Base-by-base conservation (phyloP, 2,888 invertebrate species). In the Gymnocheta viridis region DNA sequence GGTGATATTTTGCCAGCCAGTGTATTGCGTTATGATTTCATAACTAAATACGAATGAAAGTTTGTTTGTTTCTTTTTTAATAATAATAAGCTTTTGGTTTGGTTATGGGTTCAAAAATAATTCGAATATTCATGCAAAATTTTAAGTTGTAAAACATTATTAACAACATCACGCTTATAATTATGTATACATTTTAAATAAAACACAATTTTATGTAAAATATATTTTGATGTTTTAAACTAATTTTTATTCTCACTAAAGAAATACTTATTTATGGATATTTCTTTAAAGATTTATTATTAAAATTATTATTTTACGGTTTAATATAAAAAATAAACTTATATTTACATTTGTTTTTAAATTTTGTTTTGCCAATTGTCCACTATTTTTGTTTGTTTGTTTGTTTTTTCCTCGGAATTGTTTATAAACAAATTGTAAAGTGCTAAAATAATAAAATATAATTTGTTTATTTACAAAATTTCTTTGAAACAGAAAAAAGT, bases 11-110 rank as follows among this genome's bases (percentile, higher is more conserved):
- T 89, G 19, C 85, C 86, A 24, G 92, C 92, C 24, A 91, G 89
- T 0, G 88, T 92, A 7, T 73, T 92, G 79, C 90, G 92, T 70
- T 89, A 89, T 78, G 91, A 92, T 86, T 92, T 92, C 67, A 92
- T 92, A 76, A 91, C 92, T 9, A 88, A 88, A 74, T 91, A 92
- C 85, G 89, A 90, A 85, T 89, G 86, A 86, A 44, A 56, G 44
- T 69, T 14, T 22, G 17, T 47, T 4, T 47, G 7, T 47, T 9
- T 19, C 17, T 0, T 17, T 17, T 44, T 32, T 47, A 22, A 69
- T 17, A 3, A 29, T n/a, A 41, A 32, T 44, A 19, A 44, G n/a
- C n/a, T 29, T n/a, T 32, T 41, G 54, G 9, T 51, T 47, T 81
- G 82, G 76, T 58, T 58, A 12, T 67, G 76, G 76, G 47, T 47